Percentiles rank a stretch among this genome's conserved stretches.
Evolutionary conservation across 2,888 invertebrate genomes (phyloP).

Genomic region (Morpho deidamia): DNA sequence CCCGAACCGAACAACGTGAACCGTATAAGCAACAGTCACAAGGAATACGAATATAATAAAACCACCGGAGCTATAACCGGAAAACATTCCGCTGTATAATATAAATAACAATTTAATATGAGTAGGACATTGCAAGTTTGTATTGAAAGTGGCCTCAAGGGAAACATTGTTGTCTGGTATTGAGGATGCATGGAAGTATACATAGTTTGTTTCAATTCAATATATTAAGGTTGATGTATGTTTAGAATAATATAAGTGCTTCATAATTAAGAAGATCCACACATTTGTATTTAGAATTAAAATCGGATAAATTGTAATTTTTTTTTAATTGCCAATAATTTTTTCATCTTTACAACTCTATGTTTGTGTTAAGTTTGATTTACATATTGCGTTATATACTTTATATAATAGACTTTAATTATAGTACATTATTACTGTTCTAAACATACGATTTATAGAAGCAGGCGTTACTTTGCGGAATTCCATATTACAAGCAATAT

Average conservation of each 20-base stretch:
- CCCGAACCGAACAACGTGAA: constrained; percentile 40
- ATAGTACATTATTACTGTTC: not conserved
- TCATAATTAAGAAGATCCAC: no score
- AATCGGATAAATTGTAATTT: no score
- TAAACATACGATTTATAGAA: no score
- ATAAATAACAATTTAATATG: not conserved
- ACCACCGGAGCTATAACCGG: constrained; percentile 66
- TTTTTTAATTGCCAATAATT: no score
- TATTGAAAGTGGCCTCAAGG: constrained; percentile 21
- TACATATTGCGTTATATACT: no score
- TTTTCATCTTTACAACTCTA: no score
- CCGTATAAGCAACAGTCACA: constrained; percentile 52
- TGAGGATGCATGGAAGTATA: constrained; percentile 9
- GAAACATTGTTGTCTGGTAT: constrained; percentile 12
- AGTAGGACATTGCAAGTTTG: constrained; percentile 5
- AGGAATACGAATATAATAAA: constrained; percentile 66
- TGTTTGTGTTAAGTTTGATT: no score
- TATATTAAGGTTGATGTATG: not conserved
- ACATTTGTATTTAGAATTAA: no score
- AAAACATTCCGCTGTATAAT: constrained; percentile 66
- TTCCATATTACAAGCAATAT: no score
- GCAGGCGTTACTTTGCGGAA: no score
- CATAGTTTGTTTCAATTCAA: not conserved
- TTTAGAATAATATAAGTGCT: no score
- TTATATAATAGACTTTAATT: no score